These are phyloP conservation scores for Sebastes alutus DNA, from an alignment of 2,797 vertebrate species.

Conservation along the genomic window DNA sequence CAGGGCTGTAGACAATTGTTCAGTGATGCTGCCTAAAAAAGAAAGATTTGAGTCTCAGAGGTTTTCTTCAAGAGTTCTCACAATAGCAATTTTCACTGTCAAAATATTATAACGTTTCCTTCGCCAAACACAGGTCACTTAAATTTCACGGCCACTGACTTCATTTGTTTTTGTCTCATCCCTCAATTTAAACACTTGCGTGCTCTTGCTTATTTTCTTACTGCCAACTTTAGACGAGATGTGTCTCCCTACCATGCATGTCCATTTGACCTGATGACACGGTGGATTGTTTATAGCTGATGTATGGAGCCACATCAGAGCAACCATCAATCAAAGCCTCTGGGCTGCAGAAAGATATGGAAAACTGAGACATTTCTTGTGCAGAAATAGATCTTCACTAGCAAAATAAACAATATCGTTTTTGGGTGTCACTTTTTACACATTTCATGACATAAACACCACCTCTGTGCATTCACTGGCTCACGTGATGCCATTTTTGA, in stretches of 20 bases:
- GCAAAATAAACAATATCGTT: neutral
- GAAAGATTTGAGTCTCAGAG: neutral
- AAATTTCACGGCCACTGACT: constrained; percentile 12
- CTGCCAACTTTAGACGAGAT: constrained; percentile 19
- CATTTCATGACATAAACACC: neutral
- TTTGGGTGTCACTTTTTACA: neutral
- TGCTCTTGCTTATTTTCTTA: constrained; percentile 38
- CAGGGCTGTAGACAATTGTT: neutral
- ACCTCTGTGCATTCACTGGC: neutral
- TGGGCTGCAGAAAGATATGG: neutral
- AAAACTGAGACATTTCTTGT: neutral
- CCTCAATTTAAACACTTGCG: constrained; percentile 29
- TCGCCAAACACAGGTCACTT: constrained; percentile 21
- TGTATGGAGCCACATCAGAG: constrained; percentile 36
- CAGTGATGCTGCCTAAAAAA: neutral
- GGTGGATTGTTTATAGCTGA: constrained; percentile 28
- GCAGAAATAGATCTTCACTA: neutral
- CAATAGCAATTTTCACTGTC: constrained; percentile 37
- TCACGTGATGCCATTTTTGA: neutral
- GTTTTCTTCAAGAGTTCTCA: constrained; percentile 14
- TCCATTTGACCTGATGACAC: constrained; percentile 28
- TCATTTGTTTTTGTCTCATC: constrained; percentile 43
- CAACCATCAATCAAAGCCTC: constrained; percentile 24
- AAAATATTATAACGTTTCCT: constrained; percentile 35
- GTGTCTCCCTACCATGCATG: neutral